Conservation (phyloP, 2,797 vertebrate species). For the Peromyscus aztecus region DNA sequence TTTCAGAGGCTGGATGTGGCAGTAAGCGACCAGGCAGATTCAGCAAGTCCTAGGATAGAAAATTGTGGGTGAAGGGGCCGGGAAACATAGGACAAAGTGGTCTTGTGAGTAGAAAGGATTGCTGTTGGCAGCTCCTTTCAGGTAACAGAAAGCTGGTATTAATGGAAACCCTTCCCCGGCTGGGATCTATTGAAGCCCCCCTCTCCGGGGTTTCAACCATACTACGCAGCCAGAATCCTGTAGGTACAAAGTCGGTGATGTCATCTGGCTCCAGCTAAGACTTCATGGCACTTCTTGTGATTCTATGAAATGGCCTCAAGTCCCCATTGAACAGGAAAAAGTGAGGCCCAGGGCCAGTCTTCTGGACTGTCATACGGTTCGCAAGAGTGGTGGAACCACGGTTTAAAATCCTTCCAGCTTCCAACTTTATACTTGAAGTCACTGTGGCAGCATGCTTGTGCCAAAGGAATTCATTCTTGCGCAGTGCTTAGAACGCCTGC, state of each 20-base stretch:
- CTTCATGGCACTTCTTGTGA: background rate
- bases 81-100: background rate
- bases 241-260: background rate
- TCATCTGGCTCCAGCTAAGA: background rate
- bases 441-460: fast-evolving
- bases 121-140: background rate
- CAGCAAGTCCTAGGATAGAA: background rate
- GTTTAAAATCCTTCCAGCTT: background rate
- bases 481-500: background rate
- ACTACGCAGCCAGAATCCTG: background rate
- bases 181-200: background rate
- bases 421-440: background rate
- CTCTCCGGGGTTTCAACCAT: background rate
- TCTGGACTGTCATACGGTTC: background rate
- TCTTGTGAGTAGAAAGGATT: background rate
- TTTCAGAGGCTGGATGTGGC: background rate
- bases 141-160: background rate
- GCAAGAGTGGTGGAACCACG: background rate
- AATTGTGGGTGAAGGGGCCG: background rate
- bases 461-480: background rate
- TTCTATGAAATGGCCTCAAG: background rate
- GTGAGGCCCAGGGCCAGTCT: background rate
- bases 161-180: background rate
- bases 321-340: background rate
- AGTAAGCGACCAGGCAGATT: background rate